Percentiles rank a stretch among this genome's conserved stretches.
These are phyloP conservation scores for Anadara kagoshimensis DNA, from an alignment of 1,140 invertebrate genomes.

Conservation along the genomic window DNA sequence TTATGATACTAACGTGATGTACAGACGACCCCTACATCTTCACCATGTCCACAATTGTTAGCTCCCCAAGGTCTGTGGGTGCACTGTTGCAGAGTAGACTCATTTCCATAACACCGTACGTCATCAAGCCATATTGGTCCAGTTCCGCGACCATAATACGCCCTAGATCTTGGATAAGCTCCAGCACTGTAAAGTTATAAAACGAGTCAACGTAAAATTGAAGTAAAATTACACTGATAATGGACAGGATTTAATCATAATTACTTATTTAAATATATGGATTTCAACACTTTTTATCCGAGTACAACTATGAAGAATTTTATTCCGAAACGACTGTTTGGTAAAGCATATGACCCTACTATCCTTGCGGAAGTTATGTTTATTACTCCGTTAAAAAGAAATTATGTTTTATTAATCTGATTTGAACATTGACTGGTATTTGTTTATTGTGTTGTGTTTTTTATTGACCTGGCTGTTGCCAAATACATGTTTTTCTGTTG, in stretches of 20 bases:
- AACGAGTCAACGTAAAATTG: background rate
- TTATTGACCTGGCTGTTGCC: too few relatives aligned
- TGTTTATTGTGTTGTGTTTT: too few relatives aligned
- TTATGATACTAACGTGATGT: background rate
- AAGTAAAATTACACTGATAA: background rate
- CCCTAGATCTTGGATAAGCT: constrained; percentile 43
- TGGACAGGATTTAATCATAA: background rate
- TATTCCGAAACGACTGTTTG: too few relatives aligned
- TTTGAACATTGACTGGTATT: too few relatives aligned
- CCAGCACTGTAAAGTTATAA: background rate
- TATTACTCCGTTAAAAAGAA: too few relatives aligned
- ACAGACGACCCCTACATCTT: constrained; percentile 47
- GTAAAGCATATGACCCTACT: too few relatives aligned
- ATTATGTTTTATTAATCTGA: too few relatives aligned
- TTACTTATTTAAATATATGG: background rate
- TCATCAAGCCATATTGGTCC: constrained; percentile 81
- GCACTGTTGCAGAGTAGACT: constrained; percentile 65
- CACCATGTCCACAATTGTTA: constrained; percentile 43
- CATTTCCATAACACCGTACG: constrained; percentile 82
- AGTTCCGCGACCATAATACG: constrained; percentile 76
- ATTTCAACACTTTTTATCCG: background rate
- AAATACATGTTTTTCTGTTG: too few relatives aligned
- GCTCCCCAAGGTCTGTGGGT: constrained; percentile 38
- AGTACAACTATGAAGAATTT: background rate
- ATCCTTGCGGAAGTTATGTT: too few relatives aligned